These are phyloP conservation scores for Rapana venosa DNA, from an alignment of 2,888 invertebrate species.

Conservation along the genomic window DNA sequence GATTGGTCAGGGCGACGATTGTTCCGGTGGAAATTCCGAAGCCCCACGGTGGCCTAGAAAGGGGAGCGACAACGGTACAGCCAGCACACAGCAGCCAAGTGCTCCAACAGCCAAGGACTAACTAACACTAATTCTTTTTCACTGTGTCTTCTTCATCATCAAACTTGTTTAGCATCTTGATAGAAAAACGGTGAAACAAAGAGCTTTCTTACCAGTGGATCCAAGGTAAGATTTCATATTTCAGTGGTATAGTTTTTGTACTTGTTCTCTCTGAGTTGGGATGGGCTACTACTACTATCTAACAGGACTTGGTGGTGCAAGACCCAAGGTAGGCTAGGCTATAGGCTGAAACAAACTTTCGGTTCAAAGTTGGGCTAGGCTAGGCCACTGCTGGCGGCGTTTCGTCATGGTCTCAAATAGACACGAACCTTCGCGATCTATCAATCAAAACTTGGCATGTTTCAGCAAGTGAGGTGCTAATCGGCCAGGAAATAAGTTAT, in stretches of 20 bases:
- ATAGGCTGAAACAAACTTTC: not conserved
- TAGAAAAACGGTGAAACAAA: not conserved
- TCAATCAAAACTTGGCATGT: not conserved
- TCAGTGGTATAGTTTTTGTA: not conserved
- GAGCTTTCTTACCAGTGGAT: not conserved
- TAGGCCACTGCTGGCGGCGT: not conserved
- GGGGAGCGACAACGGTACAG: not conserved
- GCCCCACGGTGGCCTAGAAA: conserved; percentile 6
- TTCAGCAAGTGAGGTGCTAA: not conserved
- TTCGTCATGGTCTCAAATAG: not conserved
- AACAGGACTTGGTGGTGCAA: too few species aligned
- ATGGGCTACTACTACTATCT: too few species aligned
- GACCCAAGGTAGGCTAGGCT: too few species aligned
- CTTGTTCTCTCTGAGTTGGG: not conserved
- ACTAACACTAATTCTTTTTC: not conserved
- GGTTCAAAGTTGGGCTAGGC: not conserved
- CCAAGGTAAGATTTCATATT: not conserved
- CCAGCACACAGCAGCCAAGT: not conserved
- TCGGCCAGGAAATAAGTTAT: not conserved
- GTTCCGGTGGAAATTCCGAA: conserved; percentile 9
- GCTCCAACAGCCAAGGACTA: not conserved
- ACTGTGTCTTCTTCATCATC: not conserved
- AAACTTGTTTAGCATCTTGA: not conserved
- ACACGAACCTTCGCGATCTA: not conserved
- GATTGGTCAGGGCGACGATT: not conserved